A percentile compares a stretch with the other conserved stretches of the same genome.
These are phyloP conservation scores for Phyllotis vaccarum DNA, from an alignment of 2,797 vertebrate genomes.

Conservation along the genomic window DNA sequence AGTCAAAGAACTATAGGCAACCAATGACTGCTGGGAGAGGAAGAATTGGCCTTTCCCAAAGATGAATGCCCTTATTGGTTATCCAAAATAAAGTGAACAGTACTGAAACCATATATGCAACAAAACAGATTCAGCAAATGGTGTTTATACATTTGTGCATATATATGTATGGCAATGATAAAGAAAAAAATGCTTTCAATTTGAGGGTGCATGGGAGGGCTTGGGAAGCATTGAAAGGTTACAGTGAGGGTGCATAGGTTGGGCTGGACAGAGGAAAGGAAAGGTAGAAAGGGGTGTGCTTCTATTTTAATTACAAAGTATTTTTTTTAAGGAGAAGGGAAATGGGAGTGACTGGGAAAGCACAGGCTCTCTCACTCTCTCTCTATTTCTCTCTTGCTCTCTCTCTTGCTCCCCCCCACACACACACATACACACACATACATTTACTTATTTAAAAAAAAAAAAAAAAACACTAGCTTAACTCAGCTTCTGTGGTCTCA, in stretches of 20 bases:
- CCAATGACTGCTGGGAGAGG: not conserved
- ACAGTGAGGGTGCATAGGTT: not conserved
- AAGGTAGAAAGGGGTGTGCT: too few relatives aligned
- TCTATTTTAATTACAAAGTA: not conserved
- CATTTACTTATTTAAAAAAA: too few relatives aligned
- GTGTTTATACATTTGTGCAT: not conserved
- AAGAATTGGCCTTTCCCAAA: not conserved
- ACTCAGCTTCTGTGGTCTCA: constrained; percentile 2
- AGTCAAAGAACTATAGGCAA: not conserved
- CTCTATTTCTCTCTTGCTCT: too few relatives aligned
- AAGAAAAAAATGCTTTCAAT: not conserved
- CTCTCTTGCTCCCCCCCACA: too few relatives aligned
- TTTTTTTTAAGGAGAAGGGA: not conserved
- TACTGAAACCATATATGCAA: not conserved
- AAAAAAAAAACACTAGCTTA: constrained; percentile 34
- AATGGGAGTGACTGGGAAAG: constrained; percentile 8
- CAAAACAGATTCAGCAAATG: not conserved
- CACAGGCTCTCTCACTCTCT: not conserved
- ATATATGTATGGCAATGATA: not conserved
- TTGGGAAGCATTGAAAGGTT: not conserved
- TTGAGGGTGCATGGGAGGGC: not conserved
- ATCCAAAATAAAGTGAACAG: not conserved
- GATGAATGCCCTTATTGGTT: not conserved
- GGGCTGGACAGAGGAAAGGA: not conserved
- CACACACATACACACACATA: not conserved